Evolutionary conservation across 1,140 invertebrate genomes (phyloP).

Genomic region (Diorhabda sublineata): DNA sequence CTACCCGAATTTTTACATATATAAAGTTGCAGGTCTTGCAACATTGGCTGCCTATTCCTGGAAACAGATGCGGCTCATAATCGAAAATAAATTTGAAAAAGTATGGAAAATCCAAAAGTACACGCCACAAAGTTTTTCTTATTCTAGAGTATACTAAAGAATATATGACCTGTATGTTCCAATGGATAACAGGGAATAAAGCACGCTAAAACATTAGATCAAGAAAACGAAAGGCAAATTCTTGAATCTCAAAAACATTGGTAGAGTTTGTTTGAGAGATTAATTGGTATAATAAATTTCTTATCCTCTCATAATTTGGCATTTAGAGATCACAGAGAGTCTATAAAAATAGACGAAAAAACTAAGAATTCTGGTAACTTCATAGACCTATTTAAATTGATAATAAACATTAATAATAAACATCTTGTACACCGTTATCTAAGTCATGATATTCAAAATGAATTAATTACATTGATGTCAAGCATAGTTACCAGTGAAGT

Average conservation of each 20-base stretch:
- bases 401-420: conserved; percentile 31
- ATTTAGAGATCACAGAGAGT: conserved; percentile 28
- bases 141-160: conserved; percentile 25
- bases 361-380: conserved; percentile 30
- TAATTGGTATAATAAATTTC: conserved; percentile 35
- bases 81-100: too few relatives aligned
- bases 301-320: conserved; percentile 40
- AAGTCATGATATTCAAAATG: conserved; percentile 37
- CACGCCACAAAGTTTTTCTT: too few relatives aligned
- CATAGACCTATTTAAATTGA: conserved; percentile 35
- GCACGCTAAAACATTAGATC: conserved; percentile 34
- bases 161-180: conserved; percentile 34
- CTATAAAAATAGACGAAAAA: conserved; percentile 26
- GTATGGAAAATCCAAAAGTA: too few relatives aligned
- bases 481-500: not conserved
- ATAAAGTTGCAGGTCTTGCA: too few relatives aligned
- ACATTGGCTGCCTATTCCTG: too few relatives aligned
- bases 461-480: conserved; percentile 26
- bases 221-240: conserved; percentile 35
- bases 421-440: conserved; percentile 32
- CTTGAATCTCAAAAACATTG: conserved; percentile 37
- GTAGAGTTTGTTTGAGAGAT: not conserved
- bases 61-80: too few relatives aligned
- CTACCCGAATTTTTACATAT: too few relatives aligned
- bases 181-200: conserved; percentile 37